A percentile compares a stretch with the other conserved stretches of the same genome.
These are phyloP conservation scores for Leptinotarsa lineolata DNA, from an alignment of 1,140 invertebrate species.

Conservation along the genomic window DNA sequence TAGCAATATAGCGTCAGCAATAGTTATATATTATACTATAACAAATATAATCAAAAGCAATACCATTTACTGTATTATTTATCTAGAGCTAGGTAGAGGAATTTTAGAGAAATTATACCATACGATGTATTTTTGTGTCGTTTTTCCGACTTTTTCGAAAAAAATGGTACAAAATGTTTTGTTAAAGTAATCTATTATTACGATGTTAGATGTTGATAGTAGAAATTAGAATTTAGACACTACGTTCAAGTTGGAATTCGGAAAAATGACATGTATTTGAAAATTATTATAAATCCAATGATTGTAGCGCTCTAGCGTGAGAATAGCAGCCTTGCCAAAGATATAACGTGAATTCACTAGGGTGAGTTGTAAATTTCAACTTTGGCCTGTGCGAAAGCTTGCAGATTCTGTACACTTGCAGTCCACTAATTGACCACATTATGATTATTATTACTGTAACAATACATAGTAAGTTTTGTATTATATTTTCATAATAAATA, in stretches of 20 bases:
- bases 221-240: conserved; percentile 13
- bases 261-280: conserved; percentile 7
- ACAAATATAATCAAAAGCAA: conserved; percentile 54
- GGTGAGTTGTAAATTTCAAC: conserved; percentile 15
- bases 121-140: neutral
- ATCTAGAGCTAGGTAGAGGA: conserved; percentile 44
- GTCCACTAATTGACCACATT: conserved; percentile 57
- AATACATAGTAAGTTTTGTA: conserved; percentile 70
- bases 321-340: conserved; percentile 42
- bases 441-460: conserved; percentile 61
- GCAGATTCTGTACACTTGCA: conserved; percentile 53
- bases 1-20: conserved; percentile 58
- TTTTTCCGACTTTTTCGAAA: conserved; percentile 12
- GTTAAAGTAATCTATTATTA: neutral
- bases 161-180: conserved; percentile 21
- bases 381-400: conserved; percentile 44
- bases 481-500: conserved; percentile 73
- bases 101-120: conserved; percentile 24
- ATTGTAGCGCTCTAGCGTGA: conserved; percentile 40
- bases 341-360: conserved; percentile 16
- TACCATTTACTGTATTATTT: conserved; percentile 51
- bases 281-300: conserved; percentile 34
- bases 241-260: neutral
- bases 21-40: conserved; percentile 49
- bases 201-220: conserved; percentile 18